These are phyloP conservation scores for Coptodon bakossiorum DNA, from an alignment of 2,113 vertebrate species.

Conservation along the genomic window DNA sequence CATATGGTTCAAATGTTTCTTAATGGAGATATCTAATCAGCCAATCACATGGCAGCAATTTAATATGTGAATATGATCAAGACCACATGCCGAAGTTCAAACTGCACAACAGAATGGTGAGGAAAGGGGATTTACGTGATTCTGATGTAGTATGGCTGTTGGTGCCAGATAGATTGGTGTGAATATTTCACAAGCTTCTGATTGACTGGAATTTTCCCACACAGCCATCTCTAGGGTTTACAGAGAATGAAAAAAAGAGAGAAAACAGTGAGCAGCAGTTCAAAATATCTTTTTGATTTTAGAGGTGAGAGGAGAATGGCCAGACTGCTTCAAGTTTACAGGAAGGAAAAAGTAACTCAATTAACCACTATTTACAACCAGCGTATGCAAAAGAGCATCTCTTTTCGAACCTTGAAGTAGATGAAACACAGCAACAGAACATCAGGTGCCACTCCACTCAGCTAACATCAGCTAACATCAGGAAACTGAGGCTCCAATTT, in stretches of 20 bases:
- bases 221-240: not conserved
- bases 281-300: not conserved
- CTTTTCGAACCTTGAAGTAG: not conserved
- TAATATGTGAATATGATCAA: not conserved
- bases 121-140: not conserved
- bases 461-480: not conserved
- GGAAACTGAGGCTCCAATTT: not conserved
- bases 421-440: not conserved
- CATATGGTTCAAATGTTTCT: not conserved
- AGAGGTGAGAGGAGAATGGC: not conserved
- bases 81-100: not conserved
- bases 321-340: not conserved
- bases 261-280: not conserved
- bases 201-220: not conserved
- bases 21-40: not conserved
- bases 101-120: not conserved
- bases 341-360: not conserved
- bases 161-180: not conserved
- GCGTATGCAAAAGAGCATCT: not conserved
- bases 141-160: not conserved
- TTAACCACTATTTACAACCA: not conserved
- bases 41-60: not conserved
- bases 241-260: rapidly evolving
- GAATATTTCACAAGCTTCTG: not conserved
- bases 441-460: not conserved